phyloP scores from a whole-genome alignment of 2,797 vertebrate genomes.

The Myoxocephalus aenaeus region DNA sequence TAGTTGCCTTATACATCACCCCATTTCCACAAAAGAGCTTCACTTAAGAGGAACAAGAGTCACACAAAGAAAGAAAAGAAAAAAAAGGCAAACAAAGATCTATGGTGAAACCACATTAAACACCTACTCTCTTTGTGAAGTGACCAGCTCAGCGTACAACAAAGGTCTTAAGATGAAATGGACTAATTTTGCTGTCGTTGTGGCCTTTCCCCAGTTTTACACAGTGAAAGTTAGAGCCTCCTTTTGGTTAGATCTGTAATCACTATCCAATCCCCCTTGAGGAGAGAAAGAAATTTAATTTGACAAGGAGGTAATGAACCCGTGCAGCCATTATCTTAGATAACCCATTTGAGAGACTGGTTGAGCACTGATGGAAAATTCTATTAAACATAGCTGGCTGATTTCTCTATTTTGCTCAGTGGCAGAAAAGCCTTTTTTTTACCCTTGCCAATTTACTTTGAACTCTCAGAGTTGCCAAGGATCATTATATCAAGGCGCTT shows the following conservation, averaged over 20 bases:
- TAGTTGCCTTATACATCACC: conserved; percentile 4
- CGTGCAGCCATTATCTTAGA: conserved; percentile 87
- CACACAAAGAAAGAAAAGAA: conserved; percentile 12
- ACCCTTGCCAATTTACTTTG: conserved; percentile 86
- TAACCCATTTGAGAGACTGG: conserved; percentile 86
- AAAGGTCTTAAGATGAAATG: conserved; percentile 58
- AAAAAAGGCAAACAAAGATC: conserved; percentile 34
- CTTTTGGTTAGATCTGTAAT: conserved; percentile 85
- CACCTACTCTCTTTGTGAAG: conserved; percentile 32
- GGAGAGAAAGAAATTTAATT: conserved; percentile 87
- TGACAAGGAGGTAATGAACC: conserved; percentile 89
- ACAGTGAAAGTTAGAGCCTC: conserved; percentile 71
- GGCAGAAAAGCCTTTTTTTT: conserved; percentile 75
- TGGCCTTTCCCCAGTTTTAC: conserved; percentile 57
- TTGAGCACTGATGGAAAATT: conserved; percentile 88
- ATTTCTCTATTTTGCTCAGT: conserved; percentile 86
- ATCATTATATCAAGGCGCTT: conserved; percentile 86
- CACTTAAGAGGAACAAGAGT: conserved; percentile 34
- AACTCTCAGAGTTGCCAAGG: conserved; percentile 83
- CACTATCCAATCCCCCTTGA: conserved; percentile 85
- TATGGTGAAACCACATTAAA: conserved; percentile 15
- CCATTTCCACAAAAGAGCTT: conserved; percentile 26
- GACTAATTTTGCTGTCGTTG: conserved; percentile 61
- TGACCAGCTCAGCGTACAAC: conserved; percentile 45
- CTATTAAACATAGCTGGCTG: conserved; percentile 88